phyloP scores from a whole-genome alignment of 1,140 invertebrate species.

The Macrobrachium rosenbergii region DNA sequence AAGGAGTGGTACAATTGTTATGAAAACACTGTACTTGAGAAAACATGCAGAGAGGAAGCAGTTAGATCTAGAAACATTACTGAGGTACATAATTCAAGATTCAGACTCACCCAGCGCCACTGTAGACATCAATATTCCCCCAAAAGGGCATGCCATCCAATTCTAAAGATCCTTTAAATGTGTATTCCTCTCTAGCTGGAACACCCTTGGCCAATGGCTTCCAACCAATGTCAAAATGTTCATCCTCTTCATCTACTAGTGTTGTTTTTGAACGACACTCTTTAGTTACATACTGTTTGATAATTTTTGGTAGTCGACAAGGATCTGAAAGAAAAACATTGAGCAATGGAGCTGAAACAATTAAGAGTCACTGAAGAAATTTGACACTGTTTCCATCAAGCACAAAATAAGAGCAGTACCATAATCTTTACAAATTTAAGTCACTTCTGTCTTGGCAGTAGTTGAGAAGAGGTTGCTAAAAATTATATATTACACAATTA shows the following conservation, averaged over 20 bases:
- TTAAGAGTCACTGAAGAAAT: too few species aligned
- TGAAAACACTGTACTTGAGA: too few species aligned
- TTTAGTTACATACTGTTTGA: not conserved
- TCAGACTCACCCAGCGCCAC: constrained; percentile 74
- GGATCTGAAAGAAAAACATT: not conserved
- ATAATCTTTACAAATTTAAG: too few species aligned
- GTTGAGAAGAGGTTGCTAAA: too few species aligned
- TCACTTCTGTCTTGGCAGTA: too few species aligned
- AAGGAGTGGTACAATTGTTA: too few species aligned
- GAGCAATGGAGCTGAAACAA: not conserved
- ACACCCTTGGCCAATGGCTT: not conserved
- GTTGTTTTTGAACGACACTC: constrained; percentile 1
- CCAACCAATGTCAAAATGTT: constrained; percentile 35
- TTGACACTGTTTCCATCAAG: too few species aligned
- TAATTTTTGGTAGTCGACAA: constrained; percentile 25
- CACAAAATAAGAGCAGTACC: too few species aligned
- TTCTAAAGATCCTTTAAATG: not conserved
- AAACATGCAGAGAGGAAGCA: too few species aligned
- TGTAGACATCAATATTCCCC: constrained; percentile 72
- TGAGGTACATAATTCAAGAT: constrained; percentile 42
- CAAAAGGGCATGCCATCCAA: constrained; percentile 72
- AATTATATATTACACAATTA: too few species aligned
- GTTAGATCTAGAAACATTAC: not conserved
- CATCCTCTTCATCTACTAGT: constrained; percentile 16
- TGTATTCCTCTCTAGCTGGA: constrained; percentile 15